Evolutionary conservation across 2,888 invertebrate genomes (phyloP), one percentile per base, ranked within the genome.

Genomic region (Pinctada fucata): DNA sequence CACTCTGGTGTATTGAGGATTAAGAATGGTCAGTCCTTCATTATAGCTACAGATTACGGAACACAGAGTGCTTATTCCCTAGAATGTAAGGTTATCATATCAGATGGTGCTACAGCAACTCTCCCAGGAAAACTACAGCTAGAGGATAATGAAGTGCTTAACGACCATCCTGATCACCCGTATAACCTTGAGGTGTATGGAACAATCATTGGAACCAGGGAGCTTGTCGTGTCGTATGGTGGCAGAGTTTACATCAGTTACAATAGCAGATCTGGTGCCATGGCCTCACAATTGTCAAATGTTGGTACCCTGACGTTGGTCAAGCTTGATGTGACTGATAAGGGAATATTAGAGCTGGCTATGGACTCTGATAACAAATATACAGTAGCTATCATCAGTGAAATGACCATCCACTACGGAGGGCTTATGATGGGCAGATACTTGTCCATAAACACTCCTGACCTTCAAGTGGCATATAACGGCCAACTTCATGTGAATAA

Each of bases 11-110:
- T 82, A 0, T 16, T 87, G 6, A 78, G 76, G 8, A 70, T 88
- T 3, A 31, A 70, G 5, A 13, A 65, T 2, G 77, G 76, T n/a
- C 88, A 88, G 64, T 66, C 70, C 2, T 64, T 82, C 16, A 78
- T 82, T 5, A 81, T 88, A 68, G 88, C 89, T 0, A 87, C 85
- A 67, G 74, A 82, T 13, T 88, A 84, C 72, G 89, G 89, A 6
- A 87, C 85, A 5, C 75, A 83, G 49, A 82, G 84, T 74, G 78
- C 88, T 4, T 88, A 84, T 76, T 83, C 84, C 2, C 75, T 88
- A 8, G 78, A 79, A 51, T 83, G 84, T 76, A 87, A 85, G 72
- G 68, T 88, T 5, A 68, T 82, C 50, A 74, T 87, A 13, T 78
- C 82, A 52, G 70, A 79, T 13, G 80, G 78, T 31, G 85, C 82